These are phyloP conservation scores for Clitarchus hookeri DNA, from an alignment of 2,888 invertebrate species.

Conservation along the genomic window DNA sequence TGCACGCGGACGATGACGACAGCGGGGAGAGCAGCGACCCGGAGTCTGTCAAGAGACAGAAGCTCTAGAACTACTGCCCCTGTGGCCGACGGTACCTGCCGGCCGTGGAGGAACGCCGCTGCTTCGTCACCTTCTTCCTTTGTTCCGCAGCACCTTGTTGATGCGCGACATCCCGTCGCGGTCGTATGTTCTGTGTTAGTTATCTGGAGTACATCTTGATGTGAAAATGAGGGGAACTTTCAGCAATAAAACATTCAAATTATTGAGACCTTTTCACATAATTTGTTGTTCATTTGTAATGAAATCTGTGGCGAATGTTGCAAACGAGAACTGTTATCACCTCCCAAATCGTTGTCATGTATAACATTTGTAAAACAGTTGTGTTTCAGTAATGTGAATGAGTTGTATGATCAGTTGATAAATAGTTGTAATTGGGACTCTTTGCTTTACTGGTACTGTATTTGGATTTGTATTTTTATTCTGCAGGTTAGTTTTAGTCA, in stretches of 20 bases:
- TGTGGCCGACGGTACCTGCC: not conserved
- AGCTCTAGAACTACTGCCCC: slow-evolving; percentile 43
- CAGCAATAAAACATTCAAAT: not conserved
- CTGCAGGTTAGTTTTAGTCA: not conserved
- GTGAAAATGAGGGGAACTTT: not conserved
- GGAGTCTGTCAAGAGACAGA: slow-evolving; percentile 42
- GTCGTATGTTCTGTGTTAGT: not conserved
- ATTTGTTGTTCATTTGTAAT: not conserved
- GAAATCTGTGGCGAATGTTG: not conserved
- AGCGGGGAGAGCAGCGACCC: slow-evolving; percentile 40
- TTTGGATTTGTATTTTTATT: not conserved
- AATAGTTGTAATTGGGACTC: not conserved
- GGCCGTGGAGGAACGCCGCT: not conserved
- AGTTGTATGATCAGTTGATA: not conserved
- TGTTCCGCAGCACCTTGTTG: not conserved
- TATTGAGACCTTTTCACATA: no score
- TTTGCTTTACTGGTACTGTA: not conserved
- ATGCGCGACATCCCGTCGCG: no score
- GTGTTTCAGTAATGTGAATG: not conserved
- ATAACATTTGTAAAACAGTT: not conserved
- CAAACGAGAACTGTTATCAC: not conserved
- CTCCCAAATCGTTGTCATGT: not conserved
- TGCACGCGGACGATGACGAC: slow-evolving; percentile 42
- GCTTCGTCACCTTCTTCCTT: not conserved
- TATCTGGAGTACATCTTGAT: not conserved